Conservation (phyloP, 2,888 invertebrate species). For the Odontocolon sp. region DNA sequence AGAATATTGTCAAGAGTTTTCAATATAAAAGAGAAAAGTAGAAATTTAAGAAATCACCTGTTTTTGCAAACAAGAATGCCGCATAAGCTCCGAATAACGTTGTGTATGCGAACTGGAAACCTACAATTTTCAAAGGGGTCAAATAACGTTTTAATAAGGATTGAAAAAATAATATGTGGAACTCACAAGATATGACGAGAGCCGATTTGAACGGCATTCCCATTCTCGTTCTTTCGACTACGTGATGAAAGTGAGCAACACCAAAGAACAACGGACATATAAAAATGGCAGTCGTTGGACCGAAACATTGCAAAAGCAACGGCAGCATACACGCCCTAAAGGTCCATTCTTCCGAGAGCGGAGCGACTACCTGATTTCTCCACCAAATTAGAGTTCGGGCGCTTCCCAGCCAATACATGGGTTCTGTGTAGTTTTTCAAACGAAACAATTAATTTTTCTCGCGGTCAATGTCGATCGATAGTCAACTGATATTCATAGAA, state of each 20-base stretch:
- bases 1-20: too few species aligned
- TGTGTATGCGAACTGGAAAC: conserved; percentile 95
- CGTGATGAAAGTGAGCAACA: conserved; percentile 96
- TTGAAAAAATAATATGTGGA: conserved; percentile 20
- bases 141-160: conserved; percentile 39
- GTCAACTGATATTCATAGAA: too few species aligned
- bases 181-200: conserved; percentile 88
- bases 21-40: too few species aligned
- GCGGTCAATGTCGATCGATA: too few species aligned
- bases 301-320: conserved; percentile 90
- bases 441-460: conserved; percentile 16
- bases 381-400: conserved; percentile 91
- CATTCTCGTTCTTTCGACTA: conserved; percentile 89
- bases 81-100: conserved; percentile 97
- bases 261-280: conserved; percentile 96
- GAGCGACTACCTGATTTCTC: conserved; percentile 94
- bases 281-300: conserved; percentile 88
- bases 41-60: too few species aligned
- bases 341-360: conserved; percentile 97
- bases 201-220: conserved; percentile 88
- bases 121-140: conserved; percentile 79
- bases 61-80: conserved; percentile 94
- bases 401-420: conserved; percentile 87
- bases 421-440: conserved; percentile 83
- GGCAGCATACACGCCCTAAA: conserved; percentile 98